Percentiles rank a stretch among this genome's conserved stretches.
Evolutionary conservation across 1,140 invertebrate genomes (phyloP).

Genomic region (Drosophila persimilis): DNA sequence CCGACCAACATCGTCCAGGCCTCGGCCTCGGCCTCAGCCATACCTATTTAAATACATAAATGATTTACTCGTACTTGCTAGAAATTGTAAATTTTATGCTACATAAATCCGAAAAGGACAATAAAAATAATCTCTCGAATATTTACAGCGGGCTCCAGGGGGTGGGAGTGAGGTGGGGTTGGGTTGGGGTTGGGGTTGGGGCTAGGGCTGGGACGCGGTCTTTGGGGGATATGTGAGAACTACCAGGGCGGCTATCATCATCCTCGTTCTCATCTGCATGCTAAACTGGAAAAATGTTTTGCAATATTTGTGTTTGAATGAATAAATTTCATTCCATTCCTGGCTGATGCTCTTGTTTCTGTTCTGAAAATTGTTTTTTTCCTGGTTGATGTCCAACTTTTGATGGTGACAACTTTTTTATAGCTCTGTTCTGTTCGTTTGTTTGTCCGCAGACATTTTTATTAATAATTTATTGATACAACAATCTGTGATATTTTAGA

Average conservation of each 20-base stretch:
- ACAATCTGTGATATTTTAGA: constrained; percentile 62
- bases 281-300: constrained; percentile 59
- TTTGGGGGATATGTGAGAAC: constrained; percentile 48
- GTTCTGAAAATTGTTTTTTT: constrained; percentile 23
- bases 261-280: constrained; percentile 48
- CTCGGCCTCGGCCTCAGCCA: constrained; percentile 2
- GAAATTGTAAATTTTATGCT: constrained; percentile 57
- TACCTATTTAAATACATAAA: constrained; percentile 30
- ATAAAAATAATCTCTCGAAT: constrained; percentile 54
- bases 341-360: background rate
- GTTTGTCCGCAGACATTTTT: constrained; percentile 51
- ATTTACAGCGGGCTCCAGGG: constrained; percentile 43
- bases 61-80: constrained; percentile 41
- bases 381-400: constrained; percentile 39
- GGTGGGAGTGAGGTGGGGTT: constrained; percentile 5
- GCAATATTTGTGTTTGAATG: constrained; percentile 40
- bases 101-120: constrained; percentile 52
- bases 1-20: background rate
- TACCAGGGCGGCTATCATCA: constrained; percentile 51
- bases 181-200: background rate
- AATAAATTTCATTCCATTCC: constrained; percentile 11
- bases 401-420: constrained; percentile 50
- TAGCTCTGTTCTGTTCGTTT: constrained; percentile 5
- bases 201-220: constrained; percentile 3
- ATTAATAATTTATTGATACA: constrained; percentile 70